phyloP scores from a whole-genome alignment of 2,888 invertebrate species.

The Melangyna quadrimaculata region DNA sequence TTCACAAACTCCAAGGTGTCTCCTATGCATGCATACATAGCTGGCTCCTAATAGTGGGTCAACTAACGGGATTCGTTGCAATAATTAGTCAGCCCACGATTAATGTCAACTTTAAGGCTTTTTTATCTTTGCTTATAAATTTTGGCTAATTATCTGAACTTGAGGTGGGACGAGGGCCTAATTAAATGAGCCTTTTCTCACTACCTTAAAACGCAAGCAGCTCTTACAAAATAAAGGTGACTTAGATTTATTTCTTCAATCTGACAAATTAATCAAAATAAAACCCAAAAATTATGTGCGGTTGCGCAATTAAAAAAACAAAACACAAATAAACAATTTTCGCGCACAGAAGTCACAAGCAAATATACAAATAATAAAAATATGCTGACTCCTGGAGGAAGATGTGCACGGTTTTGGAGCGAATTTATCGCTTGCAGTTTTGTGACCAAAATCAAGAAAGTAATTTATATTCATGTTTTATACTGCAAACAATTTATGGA shows the following conservation, averaged over 20 bases:
- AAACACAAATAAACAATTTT: background rate
- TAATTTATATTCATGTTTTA: background rate
- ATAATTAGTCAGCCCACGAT: constrained; percentile 71
- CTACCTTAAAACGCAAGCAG: background rate
- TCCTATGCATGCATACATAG: background rate
- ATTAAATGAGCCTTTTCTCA: constrained; percentile 49
- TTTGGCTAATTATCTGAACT: constrained; percentile 54
- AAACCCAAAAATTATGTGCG: constrained; percentile 62
- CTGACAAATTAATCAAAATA: constrained; percentile 65
- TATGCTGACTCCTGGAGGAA: background rate
- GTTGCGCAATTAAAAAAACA: constrained; percentile 38
- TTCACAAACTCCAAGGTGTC: constrained; percentile 20
- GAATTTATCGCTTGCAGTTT: constrained; percentile 28
- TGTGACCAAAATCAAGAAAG: constrained; percentile 19
- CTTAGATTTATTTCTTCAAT: constrained; percentile 46
- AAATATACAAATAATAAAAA: background rate
- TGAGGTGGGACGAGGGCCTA: constrained; percentile 29
- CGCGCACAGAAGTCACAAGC: constrained; percentile 60
- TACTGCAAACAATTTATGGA: background rate
- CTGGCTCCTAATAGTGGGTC: constrained; percentile 50
- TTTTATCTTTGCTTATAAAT: constrained; percentile 62
- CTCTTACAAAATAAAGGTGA: constrained; percentile 4
- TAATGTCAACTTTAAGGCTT: constrained; percentile 61
- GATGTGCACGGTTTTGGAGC: constrained; percentile 29
- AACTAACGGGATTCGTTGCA: constrained; percentile 43